Conservation (phyloP, 2,797 vertebrate species). For the Podargus strigoides region DNA sequence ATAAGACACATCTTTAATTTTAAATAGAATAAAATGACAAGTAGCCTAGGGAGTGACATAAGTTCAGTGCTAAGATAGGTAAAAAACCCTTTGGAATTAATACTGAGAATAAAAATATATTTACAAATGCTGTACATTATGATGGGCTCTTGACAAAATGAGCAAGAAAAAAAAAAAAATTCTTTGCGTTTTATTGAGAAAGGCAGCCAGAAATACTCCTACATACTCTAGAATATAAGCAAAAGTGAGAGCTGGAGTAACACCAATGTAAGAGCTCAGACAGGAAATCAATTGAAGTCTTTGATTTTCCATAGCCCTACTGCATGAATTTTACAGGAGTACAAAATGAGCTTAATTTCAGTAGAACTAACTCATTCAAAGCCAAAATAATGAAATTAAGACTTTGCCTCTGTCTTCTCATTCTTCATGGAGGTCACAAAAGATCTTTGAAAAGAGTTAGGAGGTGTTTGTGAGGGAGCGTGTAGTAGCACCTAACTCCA, state of each 20-base stretch:
- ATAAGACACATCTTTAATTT: not conserved
- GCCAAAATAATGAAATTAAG: not conserved
- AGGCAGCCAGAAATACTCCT: not conserved
- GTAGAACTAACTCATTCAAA: not conserved
- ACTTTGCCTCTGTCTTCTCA: not conserved
- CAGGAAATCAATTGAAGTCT: not conserved
- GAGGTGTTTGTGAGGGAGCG: not conserved
- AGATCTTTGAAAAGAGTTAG: not conserved
- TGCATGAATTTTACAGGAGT: not conserved
- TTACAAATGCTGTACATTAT: not conserved
- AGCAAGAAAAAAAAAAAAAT: not conserved
- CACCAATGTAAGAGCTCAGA: not conserved
- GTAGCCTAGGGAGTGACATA: not conserved
- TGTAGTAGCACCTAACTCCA: not conserved
- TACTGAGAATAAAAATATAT: not conserved
- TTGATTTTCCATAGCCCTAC: not conserved
- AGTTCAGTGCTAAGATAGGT: not conserved
- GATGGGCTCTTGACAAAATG: not conserved
- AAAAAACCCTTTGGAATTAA: not conserved
- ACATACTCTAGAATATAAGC: not conserved
- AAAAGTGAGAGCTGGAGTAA: not conserved
- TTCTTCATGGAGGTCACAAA: not conserved
- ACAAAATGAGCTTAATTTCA: not conserved
- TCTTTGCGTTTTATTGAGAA: not conserved
- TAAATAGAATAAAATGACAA: not conserved